Evolutionary conservation across 1,140 invertebrate genomes (phyloP).

Genomic region (Thrips palmi): DNA sequence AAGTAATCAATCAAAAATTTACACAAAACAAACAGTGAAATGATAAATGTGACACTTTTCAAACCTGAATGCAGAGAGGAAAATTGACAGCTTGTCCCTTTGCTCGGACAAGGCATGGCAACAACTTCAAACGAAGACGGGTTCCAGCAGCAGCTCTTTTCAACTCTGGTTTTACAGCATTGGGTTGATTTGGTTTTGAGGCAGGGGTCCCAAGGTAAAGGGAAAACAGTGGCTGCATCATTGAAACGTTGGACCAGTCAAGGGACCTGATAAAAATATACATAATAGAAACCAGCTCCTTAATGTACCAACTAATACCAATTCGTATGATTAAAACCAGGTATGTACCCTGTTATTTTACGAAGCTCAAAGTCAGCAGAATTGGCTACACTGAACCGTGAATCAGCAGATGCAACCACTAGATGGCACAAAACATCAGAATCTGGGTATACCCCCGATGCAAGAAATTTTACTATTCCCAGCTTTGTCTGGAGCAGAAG

Average conservation of each 20-base stretch:
- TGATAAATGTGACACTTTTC: conserved; percentile 9
- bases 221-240: conserved; percentile 53
- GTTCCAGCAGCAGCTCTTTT: conserved; percentile 56
- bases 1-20: too few species aligned
- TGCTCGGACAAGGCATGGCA: conserved; percentile 65
- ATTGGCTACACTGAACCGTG: conserved; percentile 61
- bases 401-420: conserved; percentile 71
- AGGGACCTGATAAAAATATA: conserved; percentile 34
- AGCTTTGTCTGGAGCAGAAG: conserved; percentile 41
- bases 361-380: conserved; percentile 56
- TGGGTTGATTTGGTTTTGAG: conserved; percentile 32
- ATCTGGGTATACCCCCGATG: conserved; percentile 52
- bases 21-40: conserved; percentile 1
- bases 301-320: conserved; percentile 2
- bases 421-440: conserved; percentile 57
- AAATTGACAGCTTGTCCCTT: conserved; percentile 59
- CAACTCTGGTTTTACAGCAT: conserved; percentile 33
- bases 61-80: conserved; percentile 59
- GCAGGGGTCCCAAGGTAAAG: conserved; percentile 53
- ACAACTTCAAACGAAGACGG: conserved; percentile 63
- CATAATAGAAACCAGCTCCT: conserved; percentile 4
- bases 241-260: conserved; percentile 49
- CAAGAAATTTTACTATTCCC: conserved; percentile 66
- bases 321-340: conserved; percentile 6
- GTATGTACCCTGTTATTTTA: conserved; percentile 41